Percentiles rank a stretch among this genome's conserved stretches.
Evolutionary conservation across 2,113 vertebrate species (phyloP).

Genomic region (Sorex araneus): DNA sequence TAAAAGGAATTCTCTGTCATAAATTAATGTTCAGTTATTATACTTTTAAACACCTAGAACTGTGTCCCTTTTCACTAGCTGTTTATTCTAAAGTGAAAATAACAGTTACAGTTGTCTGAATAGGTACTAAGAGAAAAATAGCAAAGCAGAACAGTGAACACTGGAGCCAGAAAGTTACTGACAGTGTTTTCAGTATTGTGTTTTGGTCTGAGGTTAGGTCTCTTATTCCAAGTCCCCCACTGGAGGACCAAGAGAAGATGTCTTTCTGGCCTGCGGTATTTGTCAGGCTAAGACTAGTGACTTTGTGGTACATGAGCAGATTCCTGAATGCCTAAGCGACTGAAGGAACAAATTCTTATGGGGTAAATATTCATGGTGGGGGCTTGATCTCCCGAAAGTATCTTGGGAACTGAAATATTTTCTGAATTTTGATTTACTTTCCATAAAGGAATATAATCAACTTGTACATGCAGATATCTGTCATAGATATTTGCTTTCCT

Average conservation of each 20-base stretch:
- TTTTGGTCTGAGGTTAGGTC: not conserved
- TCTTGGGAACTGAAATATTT: not conserved
- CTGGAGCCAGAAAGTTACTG: not conserved
- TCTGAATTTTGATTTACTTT: not conserved
- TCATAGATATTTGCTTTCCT: too few relatives aligned
- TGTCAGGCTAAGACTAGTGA: not conserved
- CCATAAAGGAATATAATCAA: not conserved
- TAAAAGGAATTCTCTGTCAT: too few relatives aligned
- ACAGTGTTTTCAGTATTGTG: not conserved
- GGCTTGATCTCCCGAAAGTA: not conserved
- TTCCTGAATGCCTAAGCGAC: not conserved
- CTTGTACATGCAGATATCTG: not conserved
- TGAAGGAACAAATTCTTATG: not conserved
- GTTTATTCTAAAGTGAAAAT: too few relatives aligned
- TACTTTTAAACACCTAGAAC: too few relatives aligned
- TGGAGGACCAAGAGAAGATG: too few relatives aligned
- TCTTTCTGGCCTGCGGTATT: not conserved
- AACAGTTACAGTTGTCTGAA: not conserved
- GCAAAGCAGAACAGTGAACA: not conserved
- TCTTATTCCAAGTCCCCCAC: not conserved
- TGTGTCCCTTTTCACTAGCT: not conserved
- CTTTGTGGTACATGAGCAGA: not conserved
- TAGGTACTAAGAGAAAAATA: not conserved
- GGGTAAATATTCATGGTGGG: not conserved
- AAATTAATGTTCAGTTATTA: too few relatives aligned